Conservation (phyloP, 2,888 invertebrate genomes). For the Sesamia inferens region DNA sequence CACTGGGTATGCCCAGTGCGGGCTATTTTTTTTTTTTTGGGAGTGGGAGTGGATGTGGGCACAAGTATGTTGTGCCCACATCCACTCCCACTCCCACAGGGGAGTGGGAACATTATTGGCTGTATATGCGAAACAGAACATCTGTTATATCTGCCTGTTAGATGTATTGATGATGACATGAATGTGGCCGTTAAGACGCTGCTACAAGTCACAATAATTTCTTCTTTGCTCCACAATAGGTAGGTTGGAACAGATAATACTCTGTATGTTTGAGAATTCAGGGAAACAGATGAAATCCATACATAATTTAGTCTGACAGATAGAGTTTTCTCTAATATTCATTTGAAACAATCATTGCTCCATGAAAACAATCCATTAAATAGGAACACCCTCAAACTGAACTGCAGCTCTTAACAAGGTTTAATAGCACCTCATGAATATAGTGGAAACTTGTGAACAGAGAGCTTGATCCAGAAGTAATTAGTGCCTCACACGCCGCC, state of each 20-base stretch:
- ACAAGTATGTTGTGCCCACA: no score
- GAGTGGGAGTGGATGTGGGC: no score
- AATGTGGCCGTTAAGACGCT: no score
- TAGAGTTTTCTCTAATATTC: neutral
- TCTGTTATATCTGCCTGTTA: no score
- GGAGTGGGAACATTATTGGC: neutral
- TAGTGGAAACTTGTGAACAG: constrained; percentile 57
- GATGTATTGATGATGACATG: no score
- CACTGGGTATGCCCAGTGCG: neutral
- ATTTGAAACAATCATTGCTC: neutral
- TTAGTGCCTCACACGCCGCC: constrained; percentile 45
- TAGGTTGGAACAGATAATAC: no score
- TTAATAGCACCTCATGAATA: constrained; percentile 64
- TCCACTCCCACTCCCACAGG: neutral
- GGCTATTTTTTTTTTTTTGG: no score
- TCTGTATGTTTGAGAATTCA: no score
- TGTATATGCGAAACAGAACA: no score
- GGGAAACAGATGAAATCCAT: neutral
- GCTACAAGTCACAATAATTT: no score
- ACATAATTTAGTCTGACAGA: neutral
- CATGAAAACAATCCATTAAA: neutral
- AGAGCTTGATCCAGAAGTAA: constrained; percentile 46
- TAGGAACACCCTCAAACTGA: constrained; percentile 24
- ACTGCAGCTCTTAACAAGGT: constrained; percentile 47
- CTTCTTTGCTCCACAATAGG: no score